phyloP scores from a whole-genome alignment of 2,888 invertebrate species.

The Latheticus oryzae region DNA sequence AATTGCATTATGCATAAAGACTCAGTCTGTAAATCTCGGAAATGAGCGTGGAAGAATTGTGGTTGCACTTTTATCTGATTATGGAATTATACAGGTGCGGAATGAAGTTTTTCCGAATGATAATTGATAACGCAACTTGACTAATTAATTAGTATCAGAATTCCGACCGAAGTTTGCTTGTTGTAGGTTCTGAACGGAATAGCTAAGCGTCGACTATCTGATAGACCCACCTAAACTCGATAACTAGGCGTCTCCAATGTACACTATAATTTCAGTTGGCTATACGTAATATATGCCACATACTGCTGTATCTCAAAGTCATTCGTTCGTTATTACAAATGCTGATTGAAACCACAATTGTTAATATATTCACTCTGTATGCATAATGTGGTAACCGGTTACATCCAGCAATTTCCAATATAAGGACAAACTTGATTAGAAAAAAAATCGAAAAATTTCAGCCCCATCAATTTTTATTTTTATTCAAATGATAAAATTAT shows the following conservation, averaged over 20 bases:
- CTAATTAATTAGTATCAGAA: slow-evolving; percentile 52
- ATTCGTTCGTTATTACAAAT: slow-evolving; percentile 43
- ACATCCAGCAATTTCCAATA: too few relatives aligned
- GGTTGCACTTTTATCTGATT: slow-evolving; percentile 34
- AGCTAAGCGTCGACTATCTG: slow-evolving; percentile 38
- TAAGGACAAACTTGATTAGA: too few relatives aligned
- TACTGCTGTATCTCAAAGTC: slow-evolving; percentile 43
- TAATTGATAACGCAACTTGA: slow-evolving; percentile 42
- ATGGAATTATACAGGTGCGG: slow-evolving; percentile 43
- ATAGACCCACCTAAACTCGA: slow-evolving; percentile 38
- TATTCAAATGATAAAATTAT: too few relatives aligned
- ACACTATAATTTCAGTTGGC: slow-evolving; percentile 31
- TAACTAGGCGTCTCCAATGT: slow-evolving; percentile 37
- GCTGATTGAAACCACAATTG: slow-evolving; percentile 46
- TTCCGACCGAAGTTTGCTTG: slow-evolving; percentile 38
- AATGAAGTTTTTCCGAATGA: slow-evolving; percentile 17
- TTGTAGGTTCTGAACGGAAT: slow-evolving; percentile 32
- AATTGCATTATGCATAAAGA: slow-evolving; percentile 46
- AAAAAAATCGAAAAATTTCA: too few relatives aligned
- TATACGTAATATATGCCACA: slow-evolving; percentile 35
- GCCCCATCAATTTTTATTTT: too few relatives aligned
- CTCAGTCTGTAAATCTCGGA: slow-evolving; percentile 51
- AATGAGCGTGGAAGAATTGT: slow-evolving; percentile 51
- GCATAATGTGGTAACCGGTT: slow-evolving; percentile 16
- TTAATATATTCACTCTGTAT: slow-evolving; percentile 33